These are phyloP conservation scores for Echeneis naucrates DNA, from an alignment of 2,797 vertebrate species.

Conservation along the genomic window DNA sequence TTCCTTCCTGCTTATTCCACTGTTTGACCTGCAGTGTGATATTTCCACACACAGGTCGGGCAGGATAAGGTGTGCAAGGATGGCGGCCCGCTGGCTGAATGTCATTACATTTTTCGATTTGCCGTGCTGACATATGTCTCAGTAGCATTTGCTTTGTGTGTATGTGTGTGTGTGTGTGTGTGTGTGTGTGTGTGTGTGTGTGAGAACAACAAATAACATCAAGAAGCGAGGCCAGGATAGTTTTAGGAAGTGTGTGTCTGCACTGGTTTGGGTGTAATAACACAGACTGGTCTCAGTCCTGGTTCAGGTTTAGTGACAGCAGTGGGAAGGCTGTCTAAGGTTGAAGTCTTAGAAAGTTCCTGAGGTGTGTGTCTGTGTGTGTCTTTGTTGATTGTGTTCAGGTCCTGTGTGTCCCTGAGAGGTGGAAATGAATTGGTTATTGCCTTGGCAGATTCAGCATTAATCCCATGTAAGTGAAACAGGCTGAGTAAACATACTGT, in stretches of 20 bases:
- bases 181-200: not conserved
- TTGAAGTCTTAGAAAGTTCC: not conserved
- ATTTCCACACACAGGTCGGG: constrained; percentile 21
- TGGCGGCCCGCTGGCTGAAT: constrained; percentile 25
- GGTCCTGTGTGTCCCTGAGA: constrained; percentile 31
- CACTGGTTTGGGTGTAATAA: not conserved
- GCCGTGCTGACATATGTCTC: constrained; percentile 2
- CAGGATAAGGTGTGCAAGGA: constrained; percentile 30
- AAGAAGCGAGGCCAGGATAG: not conserved
- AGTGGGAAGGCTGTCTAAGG: not conserved
- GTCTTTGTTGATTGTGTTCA: constrained; percentile 29
- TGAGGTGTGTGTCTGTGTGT: constrained; percentile 2
- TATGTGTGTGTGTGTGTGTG: not conserved
- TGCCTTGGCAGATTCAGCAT: constrained; percentile 36
- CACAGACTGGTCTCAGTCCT: not conserved
- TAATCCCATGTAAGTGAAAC: constrained; percentile 46
- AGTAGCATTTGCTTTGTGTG: constrained; percentile 8
- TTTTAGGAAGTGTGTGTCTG: not conserved
- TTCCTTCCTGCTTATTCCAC: constrained; percentile 45
- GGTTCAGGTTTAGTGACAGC: not conserved
- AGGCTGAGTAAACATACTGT: constrained; percentile 43
- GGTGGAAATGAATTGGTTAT: constrained; percentile 30
- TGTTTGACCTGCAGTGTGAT: constrained; percentile 38
- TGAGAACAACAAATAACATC: constrained; percentile 2
- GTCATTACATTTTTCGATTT: constrained; percentile 31